Evolutionary conservation across 2,113 vertebrate genomes (phyloP).

Genomic region (Canis aureus): DNA sequence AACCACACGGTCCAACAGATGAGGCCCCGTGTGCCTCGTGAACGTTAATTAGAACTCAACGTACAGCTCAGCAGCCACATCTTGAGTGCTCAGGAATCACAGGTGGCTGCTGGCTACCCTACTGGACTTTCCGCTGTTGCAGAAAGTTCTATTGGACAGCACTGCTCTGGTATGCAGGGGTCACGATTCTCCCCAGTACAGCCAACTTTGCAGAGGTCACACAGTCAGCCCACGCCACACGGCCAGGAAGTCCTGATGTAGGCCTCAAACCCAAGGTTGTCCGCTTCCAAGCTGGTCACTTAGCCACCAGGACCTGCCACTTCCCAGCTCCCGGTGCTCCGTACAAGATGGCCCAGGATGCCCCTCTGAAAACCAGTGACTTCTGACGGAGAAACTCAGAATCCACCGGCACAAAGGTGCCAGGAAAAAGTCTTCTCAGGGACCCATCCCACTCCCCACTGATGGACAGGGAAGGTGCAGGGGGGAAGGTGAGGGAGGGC

Average conservation of each 20-base stretch:
- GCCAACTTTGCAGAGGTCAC: not conserved
- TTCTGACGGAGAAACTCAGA: not conserved
- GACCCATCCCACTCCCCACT: not conserved
- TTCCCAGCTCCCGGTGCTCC: not conserved
- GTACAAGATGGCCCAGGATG: not conserved
- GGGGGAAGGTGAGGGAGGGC: not conserved
- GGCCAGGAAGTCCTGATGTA: not conserved
- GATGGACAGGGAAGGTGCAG: too few relatives aligned
- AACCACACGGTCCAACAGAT: not conserved
- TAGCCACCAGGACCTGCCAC: not conserved
- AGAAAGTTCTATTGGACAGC: not conserved
- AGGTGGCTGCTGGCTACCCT: not conserved
- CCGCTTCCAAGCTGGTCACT: not conserved
- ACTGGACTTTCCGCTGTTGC: not conserved
- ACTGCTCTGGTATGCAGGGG: not conserved
- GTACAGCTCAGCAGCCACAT: not conserved
- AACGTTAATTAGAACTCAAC: not conserved
- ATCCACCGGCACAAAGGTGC: not conserved
- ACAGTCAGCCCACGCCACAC: not conserved
- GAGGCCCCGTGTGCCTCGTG: rapidly evolving
- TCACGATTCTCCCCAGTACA: not conserved
- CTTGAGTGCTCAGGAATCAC: not conserved
- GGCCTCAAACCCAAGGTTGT: not conserved
- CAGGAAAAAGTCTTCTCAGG: not conserved
- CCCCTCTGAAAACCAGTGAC: not conserved